A percentile compares a stretch with the other conserved stretches of the same genome.
These are phyloP conservation scores for Cryptocheilus praepositus DNA, from an alignment of 2,888 invertebrate species.

Conservation along the genomic window DNA sequence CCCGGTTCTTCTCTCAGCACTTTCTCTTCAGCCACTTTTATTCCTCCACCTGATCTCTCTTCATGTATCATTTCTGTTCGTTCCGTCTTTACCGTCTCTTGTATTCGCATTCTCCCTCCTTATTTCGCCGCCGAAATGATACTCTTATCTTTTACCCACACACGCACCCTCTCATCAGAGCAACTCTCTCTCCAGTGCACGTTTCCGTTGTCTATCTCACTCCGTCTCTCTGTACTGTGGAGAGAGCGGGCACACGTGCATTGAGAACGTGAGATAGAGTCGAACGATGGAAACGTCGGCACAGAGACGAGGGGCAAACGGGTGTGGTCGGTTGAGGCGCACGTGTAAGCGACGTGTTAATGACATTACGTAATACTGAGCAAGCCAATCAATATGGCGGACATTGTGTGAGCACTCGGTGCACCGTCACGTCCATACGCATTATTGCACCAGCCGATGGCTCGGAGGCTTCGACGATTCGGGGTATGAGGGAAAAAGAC, in stretches of 20 bases:
- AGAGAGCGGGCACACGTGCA: slow-evolving; percentile 13
- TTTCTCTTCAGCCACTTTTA: neutral
- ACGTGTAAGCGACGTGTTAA: slow-evolving; percentile 72
- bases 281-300: slow-evolving; percentile 5
- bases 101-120: too few species aligned
- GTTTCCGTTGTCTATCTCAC: slow-evolving; percentile 21
- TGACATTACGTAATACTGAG: slow-evolving; percentile 72
- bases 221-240: slow-evolving; percentile 4
- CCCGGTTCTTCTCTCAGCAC: slow-evolving; percentile 3
- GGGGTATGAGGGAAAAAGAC: too few species aligned
- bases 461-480: neutral
- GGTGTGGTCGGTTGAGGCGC: slow-evolving; percentile 55
- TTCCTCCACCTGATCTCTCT: too few species aligned
- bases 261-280: neutral
- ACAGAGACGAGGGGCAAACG: slow-evolving; percentile 10
- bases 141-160: too few species aligned
- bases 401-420: slow-evolving; percentile 54
- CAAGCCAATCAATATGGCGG: slow-evolving; percentile 70
- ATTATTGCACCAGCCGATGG: slow-evolving; percentile 40
- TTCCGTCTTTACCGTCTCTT: too few species aligned
- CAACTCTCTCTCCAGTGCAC: slow-evolving; percentile 19
- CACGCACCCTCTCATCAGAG: too few species aligned
- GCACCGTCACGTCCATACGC: slow-evolving; percentile 44
- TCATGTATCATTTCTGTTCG: too few species aligned
- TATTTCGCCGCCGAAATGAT: too few species aligned